Evolutionary conservation across 2,113 vertebrate genomes (phyloP).

Genomic region (human): DNA sequence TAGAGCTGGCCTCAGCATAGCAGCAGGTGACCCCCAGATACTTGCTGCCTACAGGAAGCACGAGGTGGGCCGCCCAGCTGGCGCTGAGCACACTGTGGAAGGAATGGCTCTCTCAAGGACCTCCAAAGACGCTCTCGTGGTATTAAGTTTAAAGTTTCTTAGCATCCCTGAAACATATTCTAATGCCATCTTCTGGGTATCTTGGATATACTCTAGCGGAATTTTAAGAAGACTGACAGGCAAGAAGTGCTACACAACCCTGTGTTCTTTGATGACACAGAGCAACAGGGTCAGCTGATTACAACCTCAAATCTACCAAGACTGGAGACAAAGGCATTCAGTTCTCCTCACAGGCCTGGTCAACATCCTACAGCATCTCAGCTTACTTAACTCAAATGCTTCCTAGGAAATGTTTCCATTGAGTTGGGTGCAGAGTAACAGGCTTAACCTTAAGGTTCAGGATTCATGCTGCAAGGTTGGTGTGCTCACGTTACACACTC

Average conservation of each 20-base stretch:
- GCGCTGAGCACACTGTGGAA: not conserved
- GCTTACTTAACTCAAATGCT: not conserved
- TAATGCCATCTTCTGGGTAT: not conserved
- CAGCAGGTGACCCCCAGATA: not conserved
- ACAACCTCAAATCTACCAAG: not conserved
- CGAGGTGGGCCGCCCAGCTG: too few species aligned
- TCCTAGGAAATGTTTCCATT: accelerated
- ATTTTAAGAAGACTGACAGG: not conserved
- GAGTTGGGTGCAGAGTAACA: accelerated
- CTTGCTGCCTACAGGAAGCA: not conserved
- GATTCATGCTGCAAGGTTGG: accelerated
- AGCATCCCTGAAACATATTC: not conserved
- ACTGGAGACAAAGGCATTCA: accelerated
- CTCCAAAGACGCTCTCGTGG: not conserved
- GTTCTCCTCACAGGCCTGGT: not conserved
- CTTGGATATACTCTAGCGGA: not conserved
- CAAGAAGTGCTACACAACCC: not conserved
- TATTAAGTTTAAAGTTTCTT: not conserved
- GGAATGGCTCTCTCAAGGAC: not conserved
- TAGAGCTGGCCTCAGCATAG: not conserved
- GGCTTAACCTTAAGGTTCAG: not conserved
- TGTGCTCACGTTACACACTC: not conserved
- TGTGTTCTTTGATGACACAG: not conserved
- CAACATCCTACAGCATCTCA: accelerated
- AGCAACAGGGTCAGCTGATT: accelerated